Conservation (phyloP, 2,113 vertebrate species). For the Silurus asotus region DNA sequence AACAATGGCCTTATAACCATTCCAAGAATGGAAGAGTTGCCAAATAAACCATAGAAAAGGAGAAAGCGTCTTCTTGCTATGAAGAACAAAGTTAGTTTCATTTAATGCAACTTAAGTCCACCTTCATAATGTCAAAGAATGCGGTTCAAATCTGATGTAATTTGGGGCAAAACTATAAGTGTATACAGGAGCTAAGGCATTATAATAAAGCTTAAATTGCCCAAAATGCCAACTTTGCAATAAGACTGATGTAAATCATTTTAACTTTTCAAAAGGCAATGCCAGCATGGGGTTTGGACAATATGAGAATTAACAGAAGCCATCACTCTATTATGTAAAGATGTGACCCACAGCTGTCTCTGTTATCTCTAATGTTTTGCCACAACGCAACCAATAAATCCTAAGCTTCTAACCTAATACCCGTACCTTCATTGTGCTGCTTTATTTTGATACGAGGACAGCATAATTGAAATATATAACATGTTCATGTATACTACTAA, state of each 20-base stretch:
- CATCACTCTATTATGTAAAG: not conserved
- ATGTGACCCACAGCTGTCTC: not conserved
- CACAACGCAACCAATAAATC: not conserved
- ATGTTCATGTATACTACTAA: not conserved
- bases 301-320: not conserved
- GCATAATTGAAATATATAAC: not conserved
- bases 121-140: not conserved
- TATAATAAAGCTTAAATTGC: not conserved
- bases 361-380: not conserved
- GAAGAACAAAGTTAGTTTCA: too few relatives aligned
- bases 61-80: too few relatives aligned
- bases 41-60: too few relatives aligned
- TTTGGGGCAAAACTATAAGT: not conserved
- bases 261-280: not conserved
- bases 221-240: not conserved
- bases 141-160: not conserved
- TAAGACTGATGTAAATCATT: not conserved
- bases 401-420: not conserved
- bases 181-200: not conserved
- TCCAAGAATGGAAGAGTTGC: too few relatives aligned
- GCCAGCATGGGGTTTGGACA: not conserved
- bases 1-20: too few relatives aligned
- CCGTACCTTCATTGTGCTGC: not conserved
- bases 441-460: not conserved
- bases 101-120: not conserved